These are phyloP conservation scores for Euclidia mi DNA, from an alignment of 2,888 invertebrate species.

Conservation along the genomic window DNA sequence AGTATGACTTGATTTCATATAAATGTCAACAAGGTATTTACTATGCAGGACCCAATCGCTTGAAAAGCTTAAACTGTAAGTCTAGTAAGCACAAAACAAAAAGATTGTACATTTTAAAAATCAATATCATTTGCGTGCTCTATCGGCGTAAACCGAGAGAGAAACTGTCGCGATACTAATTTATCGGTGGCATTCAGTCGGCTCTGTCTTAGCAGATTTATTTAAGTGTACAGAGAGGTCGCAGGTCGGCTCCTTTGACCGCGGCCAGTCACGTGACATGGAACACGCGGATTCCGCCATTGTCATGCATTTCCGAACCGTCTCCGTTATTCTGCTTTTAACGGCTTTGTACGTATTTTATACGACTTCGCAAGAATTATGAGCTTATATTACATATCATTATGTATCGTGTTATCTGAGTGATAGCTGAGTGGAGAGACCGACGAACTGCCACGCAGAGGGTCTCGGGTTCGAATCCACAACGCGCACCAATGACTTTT, in stretches of 20 bases:
- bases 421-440: too few relatives aligned
- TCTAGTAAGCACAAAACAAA: too few relatives aligned
- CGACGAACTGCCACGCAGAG: too few relatives aligned
- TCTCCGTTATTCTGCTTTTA: slow-evolving; percentile 43
- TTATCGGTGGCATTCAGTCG: slow-evolving; percentile 1
- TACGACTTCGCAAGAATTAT: slow-evolving; percentile 18
- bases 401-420: too few relatives aligned
- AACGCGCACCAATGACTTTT: too few relatives aligned
- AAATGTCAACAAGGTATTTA: too few relatives aligned
- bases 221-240: slow-evolving; percentile 23
- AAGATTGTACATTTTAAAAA: not conserved
- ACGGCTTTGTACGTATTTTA: slow-evolving; percentile 37
- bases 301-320: slow-evolving; percentile 54
- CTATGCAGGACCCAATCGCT: too few relatives aligned
- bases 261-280: slow-evolving; percentile 45
- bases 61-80: too few relatives aligned
- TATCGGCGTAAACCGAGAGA: not conserved
- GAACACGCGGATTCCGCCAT: slow-evolving; percentile 55
- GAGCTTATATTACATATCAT: slow-evolving; percentile 1
- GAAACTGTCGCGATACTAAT: slow-evolving; percentile 11
- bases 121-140: not conserved
- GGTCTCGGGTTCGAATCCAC: too few relatives aligned
- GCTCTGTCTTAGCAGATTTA: slow-evolving; percentile 12
- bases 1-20: too few relatives aligned
- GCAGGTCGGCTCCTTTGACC: slow-evolving; percentile 37